phyloP scores from a whole-genome alignment of 2,888 invertebrate genomes.

The Gnatocerus cornutus region DNA sequence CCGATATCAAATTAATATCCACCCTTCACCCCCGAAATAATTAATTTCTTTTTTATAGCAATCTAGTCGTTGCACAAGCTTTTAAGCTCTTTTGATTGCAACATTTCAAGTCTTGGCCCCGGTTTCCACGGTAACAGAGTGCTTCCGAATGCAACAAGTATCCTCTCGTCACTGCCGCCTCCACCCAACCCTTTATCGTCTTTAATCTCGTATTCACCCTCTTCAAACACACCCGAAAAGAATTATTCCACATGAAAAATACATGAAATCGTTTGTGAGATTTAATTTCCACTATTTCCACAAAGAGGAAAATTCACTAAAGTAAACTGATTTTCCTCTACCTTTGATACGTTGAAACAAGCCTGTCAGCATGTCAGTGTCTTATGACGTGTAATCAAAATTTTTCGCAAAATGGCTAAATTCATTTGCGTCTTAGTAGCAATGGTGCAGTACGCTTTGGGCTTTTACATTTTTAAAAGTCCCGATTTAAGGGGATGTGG shows the following conservation, averaged over 20 bases:
- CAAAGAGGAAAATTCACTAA: neutral
- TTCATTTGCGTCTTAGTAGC: conserved; percentile 63
- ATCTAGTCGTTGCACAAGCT: conserved; percentile 21
- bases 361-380: neutral
- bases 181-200: conserved; percentile 14
- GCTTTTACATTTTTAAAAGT: conserved; percentile 63
- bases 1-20: conserved; percentile 6
- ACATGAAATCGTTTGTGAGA: conserved; percentile 11
- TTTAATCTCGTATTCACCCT: conserved; percentile 33
- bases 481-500: conserved; percentile 58
- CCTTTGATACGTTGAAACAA: neutral
- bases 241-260: conserved; percentile 31
- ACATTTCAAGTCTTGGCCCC: conserved; percentile 31
- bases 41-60: conserved; percentile 44
- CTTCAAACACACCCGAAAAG: conserved; percentile 19
- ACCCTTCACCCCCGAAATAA: neutral
- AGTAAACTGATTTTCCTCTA: neutral
- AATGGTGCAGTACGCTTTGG: conserved; percentile 61
- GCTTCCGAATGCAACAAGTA: conserved; percentile 61
- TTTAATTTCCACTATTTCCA: neutral
- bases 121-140: conserved; percentile 60
- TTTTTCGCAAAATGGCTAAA: conserved; percentile 62
- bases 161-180: conserved; percentile 16
- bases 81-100: conserved; percentile 39
- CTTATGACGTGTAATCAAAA: conserved; percentile 37